phyloP scores from a whole-genome alignment of 2,797 vertebrate species.

The Gambusia yucatana region DNA sequence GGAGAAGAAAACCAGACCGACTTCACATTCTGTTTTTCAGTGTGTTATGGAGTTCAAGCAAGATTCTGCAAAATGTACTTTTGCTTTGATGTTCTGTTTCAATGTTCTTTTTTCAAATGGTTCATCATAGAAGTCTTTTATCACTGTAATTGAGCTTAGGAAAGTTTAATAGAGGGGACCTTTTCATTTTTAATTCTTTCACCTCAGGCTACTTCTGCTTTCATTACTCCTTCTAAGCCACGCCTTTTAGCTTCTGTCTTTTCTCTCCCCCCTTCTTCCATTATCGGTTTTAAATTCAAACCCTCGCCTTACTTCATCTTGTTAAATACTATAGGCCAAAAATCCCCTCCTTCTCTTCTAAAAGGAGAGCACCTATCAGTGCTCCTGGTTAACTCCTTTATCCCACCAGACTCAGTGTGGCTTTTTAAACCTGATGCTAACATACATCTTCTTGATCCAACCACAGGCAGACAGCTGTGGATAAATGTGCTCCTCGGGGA shows the following conservation, averaged over 20 bases:
- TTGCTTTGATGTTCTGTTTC: conserved; percentile 38
- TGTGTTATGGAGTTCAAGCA: conserved; percentile 12
- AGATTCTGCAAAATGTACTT: conserved; percentile 33
- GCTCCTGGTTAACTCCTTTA: conserved; percentile 45
- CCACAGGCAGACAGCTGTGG: neutral
- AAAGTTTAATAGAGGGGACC: conserved; percentile 62
- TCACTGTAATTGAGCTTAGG: conserved; percentile 51
- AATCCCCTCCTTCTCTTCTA: conserved; percentile 41
- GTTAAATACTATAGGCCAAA: conserved; percentile 39
- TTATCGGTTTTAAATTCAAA: conserved; percentile 57
- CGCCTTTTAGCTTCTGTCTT: conserved; percentile 48
- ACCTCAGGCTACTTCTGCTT: conserved; percentile 60
- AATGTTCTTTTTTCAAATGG: conserved; percentile 43
- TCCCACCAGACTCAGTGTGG: neutral
- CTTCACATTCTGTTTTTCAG: conserved; percentile 21
- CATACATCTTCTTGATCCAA: conserved; percentile 1
- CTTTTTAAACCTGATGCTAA: conserved; percentile 1
- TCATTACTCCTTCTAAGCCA: conserved; percentile 57
- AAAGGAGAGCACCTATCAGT: conserved; percentile 48
- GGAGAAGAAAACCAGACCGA: conserved; percentile 22
- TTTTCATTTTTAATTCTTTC: conserved; percentile 64
- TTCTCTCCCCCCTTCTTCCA: conserved; percentile 35
- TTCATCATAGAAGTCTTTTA: conserved; percentile 54
- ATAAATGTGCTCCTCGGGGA: neutral
- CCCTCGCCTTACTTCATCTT: conserved; percentile 49